Conservation (phyloP, 2,888 invertebrate genomes). For the Boloria euphrosyne region DNA sequence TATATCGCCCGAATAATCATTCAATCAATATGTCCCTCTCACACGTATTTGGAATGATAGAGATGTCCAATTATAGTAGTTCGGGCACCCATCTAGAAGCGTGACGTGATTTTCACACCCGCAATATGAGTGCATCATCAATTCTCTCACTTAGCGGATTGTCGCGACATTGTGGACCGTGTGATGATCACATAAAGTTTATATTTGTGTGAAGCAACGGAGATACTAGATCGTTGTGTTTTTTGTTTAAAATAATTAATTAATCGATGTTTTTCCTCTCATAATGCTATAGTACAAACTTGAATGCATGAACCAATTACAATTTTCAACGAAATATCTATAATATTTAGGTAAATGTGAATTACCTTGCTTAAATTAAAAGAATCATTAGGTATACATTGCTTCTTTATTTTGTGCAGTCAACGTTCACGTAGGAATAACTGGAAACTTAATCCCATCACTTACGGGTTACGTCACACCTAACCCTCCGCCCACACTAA, state of each 20-base stretch:
- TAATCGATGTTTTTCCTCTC: slow-evolving; percentile 25
- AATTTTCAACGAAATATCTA: slow-evolving; percentile 5
- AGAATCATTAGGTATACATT: not conserved
- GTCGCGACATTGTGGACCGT: slow-evolving; percentile 15
- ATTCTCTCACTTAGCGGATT: slow-evolving; percentile 26
- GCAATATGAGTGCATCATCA: slow-evolving; percentile 36
- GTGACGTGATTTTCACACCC: slow-evolving; percentile 47
- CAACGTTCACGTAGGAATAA: not conserved
- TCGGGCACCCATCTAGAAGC: slow-evolving; percentile 39
- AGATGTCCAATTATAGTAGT: slow-evolving; percentile 33
- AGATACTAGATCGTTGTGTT: slow-evolving; percentile 25
- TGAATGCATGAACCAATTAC: slow-evolving; percentile 15
- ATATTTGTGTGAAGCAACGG: slow-evolving; percentile 8
- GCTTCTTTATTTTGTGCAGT: not conserved
- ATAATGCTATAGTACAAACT: slow-evolving; percentile 16
- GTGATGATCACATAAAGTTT: slow-evolving; percentile 14
- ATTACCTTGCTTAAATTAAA: not conserved
- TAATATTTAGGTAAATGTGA: not conserved
- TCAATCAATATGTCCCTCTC: slow-evolving; percentile 43
- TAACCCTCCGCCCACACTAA: slow-evolving; percentile 18
- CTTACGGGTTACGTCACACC: slow-evolving; percentile 14
- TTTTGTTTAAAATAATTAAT: slow-evolving; percentile 31
- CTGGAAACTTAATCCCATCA: slow-evolving; percentile 6
- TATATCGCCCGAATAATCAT: slow-evolving; percentile 44
- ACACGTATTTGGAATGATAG: slow-evolving; percentile 31